These are phyloP conservation scores for Scomber japonicus DNA, from an alignment of 2,113 vertebrate species.

Conservation along the genomic window DNA sequence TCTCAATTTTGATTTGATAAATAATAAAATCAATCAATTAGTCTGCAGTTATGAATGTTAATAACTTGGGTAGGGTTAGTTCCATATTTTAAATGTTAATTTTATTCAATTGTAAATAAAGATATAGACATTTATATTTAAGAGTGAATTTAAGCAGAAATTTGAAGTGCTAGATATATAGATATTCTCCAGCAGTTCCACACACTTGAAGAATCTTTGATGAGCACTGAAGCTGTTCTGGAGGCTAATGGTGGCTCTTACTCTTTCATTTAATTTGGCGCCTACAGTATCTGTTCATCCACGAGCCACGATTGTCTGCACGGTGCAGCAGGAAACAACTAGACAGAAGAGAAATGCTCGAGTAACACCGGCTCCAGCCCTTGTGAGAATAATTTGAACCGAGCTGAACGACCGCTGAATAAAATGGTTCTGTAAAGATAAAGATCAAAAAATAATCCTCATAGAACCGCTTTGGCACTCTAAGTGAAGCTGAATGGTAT, in stretches of 20 bases:
- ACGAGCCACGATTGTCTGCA: neutral
- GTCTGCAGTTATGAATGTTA: too few relatives aligned
- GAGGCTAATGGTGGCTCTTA: neutral
- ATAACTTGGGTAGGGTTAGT: too few relatives aligned
- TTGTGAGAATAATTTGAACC: neutral
- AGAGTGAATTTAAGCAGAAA: too few relatives aligned
- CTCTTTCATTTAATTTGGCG: neutral
- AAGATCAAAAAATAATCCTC: constrained; percentile 49
- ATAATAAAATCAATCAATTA: too few relatives aligned
- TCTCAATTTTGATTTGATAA: too few relatives aligned
- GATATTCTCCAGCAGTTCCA: neutral
- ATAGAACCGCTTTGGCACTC: constrained; percentile 7
- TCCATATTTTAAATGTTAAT: too few relatives aligned
- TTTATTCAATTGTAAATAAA: too few relatives aligned
- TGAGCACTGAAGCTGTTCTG: neutral
- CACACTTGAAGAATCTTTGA: neutral
- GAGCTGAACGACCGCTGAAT: constrained; percentile 31
- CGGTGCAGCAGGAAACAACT: constrained; percentile 6
- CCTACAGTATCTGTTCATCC: neutral
- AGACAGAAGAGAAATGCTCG: neutral
- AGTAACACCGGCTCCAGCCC: constrained; percentile 8
- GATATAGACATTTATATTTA: too few relatives aligned
- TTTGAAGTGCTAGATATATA: too few relatives aligned
- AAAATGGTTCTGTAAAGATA: constrained; percentile 39
- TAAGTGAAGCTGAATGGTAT: constrained; percentile 44